Evolutionary conservation across 2,113 vertebrate genomes (phyloP).

Genomic region (Melanotaenia duboulayi): DNA sequence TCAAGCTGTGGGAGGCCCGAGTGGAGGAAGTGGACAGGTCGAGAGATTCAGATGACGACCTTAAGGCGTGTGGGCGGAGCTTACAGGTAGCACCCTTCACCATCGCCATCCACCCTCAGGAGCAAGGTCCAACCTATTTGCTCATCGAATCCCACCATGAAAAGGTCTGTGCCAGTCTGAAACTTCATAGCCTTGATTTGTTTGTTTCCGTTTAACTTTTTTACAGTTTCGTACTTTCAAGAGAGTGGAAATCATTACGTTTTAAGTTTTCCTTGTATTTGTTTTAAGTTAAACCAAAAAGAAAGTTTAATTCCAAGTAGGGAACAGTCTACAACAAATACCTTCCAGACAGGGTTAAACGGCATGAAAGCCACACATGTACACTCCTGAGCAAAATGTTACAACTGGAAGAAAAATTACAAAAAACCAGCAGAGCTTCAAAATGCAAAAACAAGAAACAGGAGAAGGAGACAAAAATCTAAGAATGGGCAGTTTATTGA

Average conservation of each 20-base stretch:
- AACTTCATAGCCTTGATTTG: background rate
- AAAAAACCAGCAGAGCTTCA: too few species aligned
- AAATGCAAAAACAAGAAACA: too few species aligned
- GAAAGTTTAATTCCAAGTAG: too few species aligned
- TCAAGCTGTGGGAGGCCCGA: conserved; percentile 92
- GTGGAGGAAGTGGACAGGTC: conserved; percentile 94
- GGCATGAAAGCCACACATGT: too few species aligned
- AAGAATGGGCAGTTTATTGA: too few species aligned
- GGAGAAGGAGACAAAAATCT: too few species aligned
- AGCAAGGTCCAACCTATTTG: conserved; percentile 92
- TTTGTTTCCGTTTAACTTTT: too few species aligned
- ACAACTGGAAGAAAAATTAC: too few species aligned
- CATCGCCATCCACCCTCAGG: conserved; percentile 89
- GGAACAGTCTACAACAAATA: too few species aligned
- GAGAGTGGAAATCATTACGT: accelerated
- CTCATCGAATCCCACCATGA: conserved; percentile 91
- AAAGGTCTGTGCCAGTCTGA: conserved; percentile 82
- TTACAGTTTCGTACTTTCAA: background rate
- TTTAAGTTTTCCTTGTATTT: background rate
- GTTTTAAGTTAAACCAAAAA: background rate
- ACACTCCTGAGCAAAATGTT: too few species aligned
- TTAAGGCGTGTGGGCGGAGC: conserved; percentile 86
- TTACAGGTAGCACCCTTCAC: conserved; percentile 87
- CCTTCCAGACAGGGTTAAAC: too few species aligned
- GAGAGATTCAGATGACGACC: conserved; percentile 89